Evolutionary conservation across 2,888 invertebrate genomes (phyloP), one percentile per base, ranked within the genome.

Genomic region (Steinernema scapterisci): DNA sequence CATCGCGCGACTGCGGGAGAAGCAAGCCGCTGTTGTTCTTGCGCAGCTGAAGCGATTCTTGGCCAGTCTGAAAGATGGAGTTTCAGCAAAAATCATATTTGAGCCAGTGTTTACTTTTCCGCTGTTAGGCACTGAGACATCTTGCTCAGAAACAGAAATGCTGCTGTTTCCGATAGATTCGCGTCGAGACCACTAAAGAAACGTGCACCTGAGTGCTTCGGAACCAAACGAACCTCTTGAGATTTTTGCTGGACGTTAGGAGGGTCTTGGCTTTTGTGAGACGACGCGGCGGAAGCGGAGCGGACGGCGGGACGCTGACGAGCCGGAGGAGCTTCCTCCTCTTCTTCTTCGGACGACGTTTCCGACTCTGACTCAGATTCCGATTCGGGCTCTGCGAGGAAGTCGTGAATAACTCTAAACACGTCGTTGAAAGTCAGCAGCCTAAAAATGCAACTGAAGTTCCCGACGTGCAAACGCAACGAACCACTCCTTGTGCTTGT

Each of bases 21-120:
- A 63, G 31, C 16, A 63, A 63, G 38, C 63, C 27, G 63, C 63
- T 63, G 63, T 63, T 63, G 63, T 63, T 63, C 31, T 63, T 63
- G 3, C 63, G 63, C 63, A 63, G 63, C 19, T 63, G 63, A 25
- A 63, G 38, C 16, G 31, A 27, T 25, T 63, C 27, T 48, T 48
- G 16, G 48, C 19, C 48, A 48, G 3, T 48, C 48, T 38, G 9
- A 38, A 38, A 48, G 3, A 48, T 48, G 6, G 48, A n/a, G n/a
- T 48, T 48, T 38, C 9, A 38, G 38, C 9, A 38, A 38, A 9
- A 38, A 38, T 38, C 38, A 38, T 9, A 9, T 6, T 9, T 38
- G 9, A 38, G 9, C 3, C 9, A 9, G 9, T 6, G 9, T 38
- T 48, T 48, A 54, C 54, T 11, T 54, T 54, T 25, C 23, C 54